These are phyloP conservation scores for Timandra comae DNA, from an alignment of 2,888 invertebrate species.

Conservation along the genomic window DNA sequence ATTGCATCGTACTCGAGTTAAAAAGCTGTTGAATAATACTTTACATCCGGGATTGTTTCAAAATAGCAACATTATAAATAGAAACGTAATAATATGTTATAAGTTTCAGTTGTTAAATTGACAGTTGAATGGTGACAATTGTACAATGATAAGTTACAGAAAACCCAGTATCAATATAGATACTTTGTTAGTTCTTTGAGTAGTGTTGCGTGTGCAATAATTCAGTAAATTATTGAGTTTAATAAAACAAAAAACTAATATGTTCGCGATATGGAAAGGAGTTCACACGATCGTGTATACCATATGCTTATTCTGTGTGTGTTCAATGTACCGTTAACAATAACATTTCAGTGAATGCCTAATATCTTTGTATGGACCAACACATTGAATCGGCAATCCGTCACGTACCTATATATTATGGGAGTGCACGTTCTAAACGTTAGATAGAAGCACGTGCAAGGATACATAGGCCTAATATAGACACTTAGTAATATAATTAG, in stretches of 20 bases:
- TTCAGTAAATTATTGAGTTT: conserved; percentile 1
- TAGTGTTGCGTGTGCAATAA: too few species aligned
- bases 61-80: conserved; percentile 17
- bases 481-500: conserved; percentile 33
- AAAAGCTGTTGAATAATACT: conserved; percentile 22
- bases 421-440: conserved; percentile 21
- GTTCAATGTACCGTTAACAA: conserved; percentile 9
- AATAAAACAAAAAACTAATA: conserved; percentile 4
- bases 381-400: conserved; percentile 26
- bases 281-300: conserved; percentile 14
- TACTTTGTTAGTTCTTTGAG: background rate
- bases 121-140: conserved; percentile 20
- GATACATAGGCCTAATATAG: conserved; percentile 26
- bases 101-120: conserved; percentile 13
- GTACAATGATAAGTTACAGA: conserved; percentile 13
- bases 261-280: conserved; percentile 1
- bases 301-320: conserved; percentile 8
- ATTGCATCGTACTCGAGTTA: conserved; percentile 15
- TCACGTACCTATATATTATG: conserved; percentile 33
- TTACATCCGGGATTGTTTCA: conserved; percentile 23
- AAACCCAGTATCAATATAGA: too few species aligned
- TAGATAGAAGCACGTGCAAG: conserved; percentile 33
- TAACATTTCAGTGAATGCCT: conserved; percentile 11
- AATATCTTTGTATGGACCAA: conserved; percentile 10
- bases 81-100: conserved; percentile 15